phyloP scores from a whole-genome alignment of 2,797 vertebrate species.

The Halcyon chelicuti region DNA sequence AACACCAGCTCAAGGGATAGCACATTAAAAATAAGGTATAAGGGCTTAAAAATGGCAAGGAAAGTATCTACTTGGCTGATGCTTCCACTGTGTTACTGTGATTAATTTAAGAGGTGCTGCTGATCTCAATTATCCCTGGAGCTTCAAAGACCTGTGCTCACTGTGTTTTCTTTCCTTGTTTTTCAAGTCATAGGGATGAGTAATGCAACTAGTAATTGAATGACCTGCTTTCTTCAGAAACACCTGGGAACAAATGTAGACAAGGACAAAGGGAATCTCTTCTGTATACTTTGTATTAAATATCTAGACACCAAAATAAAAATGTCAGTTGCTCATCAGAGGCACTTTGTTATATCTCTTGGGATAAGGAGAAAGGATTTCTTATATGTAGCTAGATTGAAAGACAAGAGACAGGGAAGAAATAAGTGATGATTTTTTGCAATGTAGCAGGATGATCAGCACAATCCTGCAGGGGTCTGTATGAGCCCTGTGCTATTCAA shows the following conservation, averaged over 20 bases:
- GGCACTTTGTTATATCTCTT: background rate
- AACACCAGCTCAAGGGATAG: background rate
- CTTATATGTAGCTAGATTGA: background rate
- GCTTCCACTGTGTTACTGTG: background rate
- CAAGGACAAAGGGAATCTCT: conserved; percentile 3
- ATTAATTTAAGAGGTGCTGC: conserved; percentile 52
- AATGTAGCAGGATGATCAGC: background rate
- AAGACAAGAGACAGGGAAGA: background rate
- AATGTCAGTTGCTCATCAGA: background rate
- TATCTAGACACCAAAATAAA: background rate
- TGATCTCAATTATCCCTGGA: conserved; percentile 57
- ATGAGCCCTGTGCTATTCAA: background rate
- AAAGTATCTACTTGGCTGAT: background rate
- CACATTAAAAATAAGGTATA: background rate
- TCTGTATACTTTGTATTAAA: background rate
- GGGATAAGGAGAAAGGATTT: background rate
- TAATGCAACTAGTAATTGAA: conserved; percentile 37
- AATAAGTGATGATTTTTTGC: background rate
- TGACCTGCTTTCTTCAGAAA: conserved; percentile 65
- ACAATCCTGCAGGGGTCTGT: background rate
- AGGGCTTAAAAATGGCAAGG: background rate
- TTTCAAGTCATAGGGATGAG: conserved; percentile 56
- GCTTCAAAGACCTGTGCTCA: conserved; percentile 55
- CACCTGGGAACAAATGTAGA: background rate
- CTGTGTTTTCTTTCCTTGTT: conserved; percentile 60